phyloP scores from a whole-genome alignment of 2,797 vertebrate genomes.

The Helicolenus hilgendorfi region DNA sequence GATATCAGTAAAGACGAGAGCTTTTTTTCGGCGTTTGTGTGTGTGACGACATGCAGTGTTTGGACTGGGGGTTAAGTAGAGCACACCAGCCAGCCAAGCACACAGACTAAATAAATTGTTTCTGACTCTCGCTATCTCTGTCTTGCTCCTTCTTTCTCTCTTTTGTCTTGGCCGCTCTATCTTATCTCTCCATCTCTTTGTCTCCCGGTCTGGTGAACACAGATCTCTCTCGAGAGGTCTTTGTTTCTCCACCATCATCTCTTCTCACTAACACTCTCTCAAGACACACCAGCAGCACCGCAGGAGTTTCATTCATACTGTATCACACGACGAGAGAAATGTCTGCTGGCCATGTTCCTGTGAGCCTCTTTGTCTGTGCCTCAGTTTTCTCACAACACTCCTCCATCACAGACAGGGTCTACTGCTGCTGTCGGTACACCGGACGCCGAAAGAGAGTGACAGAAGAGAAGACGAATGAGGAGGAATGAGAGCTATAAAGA shows the following conservation, averaged over 20 bases:
- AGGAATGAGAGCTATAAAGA: conserved; percentile 49
- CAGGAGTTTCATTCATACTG: conserved; percentile 60
- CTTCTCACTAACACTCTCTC: conserved; percentile 37
- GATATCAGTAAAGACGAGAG: conserved; percentile 26
- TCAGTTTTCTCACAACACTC: conserved; percentile 18
- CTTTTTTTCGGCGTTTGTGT: conserved; percentile 10
- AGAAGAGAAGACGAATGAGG: conserved; percentile 17
- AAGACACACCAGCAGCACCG: conserved; percentile 12
- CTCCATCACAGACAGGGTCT: conserved; percentile 9
- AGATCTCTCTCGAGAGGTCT: conserved; percentile 59
- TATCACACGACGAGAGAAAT: conserved; percentile 35
- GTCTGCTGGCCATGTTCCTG: conserved; percentile 25
- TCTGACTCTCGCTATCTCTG: conserved; percentile 51
- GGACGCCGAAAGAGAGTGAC: conserved; percentile 24
- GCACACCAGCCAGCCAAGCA: conserved; percentile 59
- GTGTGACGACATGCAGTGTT: conserved; percentile 35
- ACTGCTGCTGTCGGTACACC: conserved; percentile 5
- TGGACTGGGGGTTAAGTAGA: conserved; percentile 63
- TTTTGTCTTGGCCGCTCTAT: conserved; percentile 47
- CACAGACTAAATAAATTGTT: conserved; percentile 68
- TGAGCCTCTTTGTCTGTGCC: conserved; percentile 27
- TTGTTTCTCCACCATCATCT: conserved; percentile 59
- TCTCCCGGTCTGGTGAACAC: conserved; percentile 64
- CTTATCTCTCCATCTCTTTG: conserved; percentile 74
- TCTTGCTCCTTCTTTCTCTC: conserved; percentile 37